A percentile compares a stretch with the other conserved stretches of the same genome.
Evolutionary conservation across 1,140 invertebrate species (phyloP).

Genomic region (Achroia grisella): DNA sequence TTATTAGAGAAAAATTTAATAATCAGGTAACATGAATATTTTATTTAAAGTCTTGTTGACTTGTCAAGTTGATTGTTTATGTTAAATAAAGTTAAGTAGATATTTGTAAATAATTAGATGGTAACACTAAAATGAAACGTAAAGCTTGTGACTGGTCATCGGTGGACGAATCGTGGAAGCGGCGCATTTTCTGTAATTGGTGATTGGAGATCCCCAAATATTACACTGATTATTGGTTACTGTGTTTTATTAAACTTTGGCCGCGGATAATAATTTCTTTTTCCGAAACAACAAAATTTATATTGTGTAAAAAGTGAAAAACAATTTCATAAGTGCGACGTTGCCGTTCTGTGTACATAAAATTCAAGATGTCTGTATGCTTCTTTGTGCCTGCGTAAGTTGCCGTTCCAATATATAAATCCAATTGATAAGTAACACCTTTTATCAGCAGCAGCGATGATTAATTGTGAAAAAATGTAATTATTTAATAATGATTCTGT

Average conservation of each 20-base stretch:
- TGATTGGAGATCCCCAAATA: constrained; percentile 72
- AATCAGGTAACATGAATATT: too few relatives aligned
- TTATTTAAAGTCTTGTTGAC: too few relatives aligned
- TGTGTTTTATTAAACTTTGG: constrained; percentile 59
- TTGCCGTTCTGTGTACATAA: constrained; percentile 18
- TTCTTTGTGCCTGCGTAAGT: constrained; percentile 71
- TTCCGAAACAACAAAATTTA: constrained; percentile 24
- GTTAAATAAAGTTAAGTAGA: too few relatives aligned
- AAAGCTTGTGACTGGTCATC: constrained; percentile 73
- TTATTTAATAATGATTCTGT: too few relatives aligned
- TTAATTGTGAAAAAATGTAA: too few relatives aligned
- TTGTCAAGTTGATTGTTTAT: too few relatives aligned
- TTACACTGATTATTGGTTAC: constrained; percentile 71
- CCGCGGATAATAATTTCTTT: constrained; percentile 46
- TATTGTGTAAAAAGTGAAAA: constrained; percentile 12
- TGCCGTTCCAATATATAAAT: constrained; percentile 10
- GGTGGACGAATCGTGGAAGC: constrained; percentile 71
- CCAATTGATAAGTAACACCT: constrained; percentile 5
- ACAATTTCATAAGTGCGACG: constrained; percentile 11
- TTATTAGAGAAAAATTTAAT: too few relatives aligned
- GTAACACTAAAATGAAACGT: constrained; percentile 44
- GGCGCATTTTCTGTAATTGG: constrained; percentile 72
- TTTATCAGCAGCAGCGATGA: neutral
- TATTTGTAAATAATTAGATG: neutral
- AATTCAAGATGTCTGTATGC: constrained; percentile 69